Evolutionary conservation across 1,140 invertebrate genomes (phyloP).

Genomic region (Steinernema khuongi): DNA sequence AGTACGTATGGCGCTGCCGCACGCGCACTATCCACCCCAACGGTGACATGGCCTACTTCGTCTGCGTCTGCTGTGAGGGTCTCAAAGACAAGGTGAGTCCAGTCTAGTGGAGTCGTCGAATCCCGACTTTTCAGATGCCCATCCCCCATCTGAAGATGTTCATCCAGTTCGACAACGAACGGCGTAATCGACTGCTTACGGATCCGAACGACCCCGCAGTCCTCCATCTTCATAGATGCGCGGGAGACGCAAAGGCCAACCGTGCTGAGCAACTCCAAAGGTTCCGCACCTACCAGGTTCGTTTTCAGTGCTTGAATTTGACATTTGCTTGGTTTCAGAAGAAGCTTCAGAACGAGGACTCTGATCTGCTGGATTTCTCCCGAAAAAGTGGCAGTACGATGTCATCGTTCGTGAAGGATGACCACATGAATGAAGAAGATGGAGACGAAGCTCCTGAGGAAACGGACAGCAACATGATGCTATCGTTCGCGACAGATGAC

Average conservation of each 20-base stretch:
- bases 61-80: neutral
- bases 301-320: no score
- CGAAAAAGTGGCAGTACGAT: no score
- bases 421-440: no score
- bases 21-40: neutral
- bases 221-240: neutral
- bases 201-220: neutral
- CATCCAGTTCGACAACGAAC: neutral
- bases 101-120: no score
- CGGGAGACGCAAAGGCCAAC: neutral
- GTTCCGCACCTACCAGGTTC: no score
- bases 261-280: neutral
- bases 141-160: neutral
- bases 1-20: neutral
- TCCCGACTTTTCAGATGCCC: neutral
- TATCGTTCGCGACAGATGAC: no score
- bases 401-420: no score
- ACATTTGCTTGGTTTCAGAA: no score
- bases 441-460: no score
- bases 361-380: no score
- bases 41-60: neutral
- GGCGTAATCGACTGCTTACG: neutral
- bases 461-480: no score
- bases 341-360: no score
- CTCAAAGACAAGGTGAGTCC: neutral